Percentiles rank a stretch among this genome's conserved stretches.
phyloP scores from a whole-genome alignment of 2,888 invertebrate species.

The Scaptomyza caliginosa region DNA sequence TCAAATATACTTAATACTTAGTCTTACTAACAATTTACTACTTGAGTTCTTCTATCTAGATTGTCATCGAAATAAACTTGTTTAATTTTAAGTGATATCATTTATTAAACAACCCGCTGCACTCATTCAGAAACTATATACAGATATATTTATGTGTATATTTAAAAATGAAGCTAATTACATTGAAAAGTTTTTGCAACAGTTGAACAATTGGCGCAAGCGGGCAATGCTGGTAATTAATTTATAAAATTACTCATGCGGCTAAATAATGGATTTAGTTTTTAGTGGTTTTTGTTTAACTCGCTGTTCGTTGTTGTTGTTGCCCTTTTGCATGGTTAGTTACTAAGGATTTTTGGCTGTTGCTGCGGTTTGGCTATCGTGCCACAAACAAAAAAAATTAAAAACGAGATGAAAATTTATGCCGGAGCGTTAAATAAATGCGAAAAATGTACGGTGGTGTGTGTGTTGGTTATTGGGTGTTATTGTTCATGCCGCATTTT shows the following conservation, averaged over 20 bases:
- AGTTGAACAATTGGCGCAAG: constrained; percentile 35
- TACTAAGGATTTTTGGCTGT: constrained; percentile 21
- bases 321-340: constrained; percentile 21
- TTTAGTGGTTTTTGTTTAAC: constrained; percentile 28
- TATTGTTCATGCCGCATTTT: constrained; percentile 37
- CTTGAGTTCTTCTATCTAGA: background rate
- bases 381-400: no score
- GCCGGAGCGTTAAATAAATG: constrained; percentile 43
- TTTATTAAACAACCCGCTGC: background rate
- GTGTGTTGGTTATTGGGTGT: constrained; percentile 3
- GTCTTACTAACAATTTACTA: background rate
- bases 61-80: background rate
- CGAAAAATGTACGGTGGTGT: constrained; percentile 43
- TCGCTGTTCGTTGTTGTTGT: constrained; percentile 5
- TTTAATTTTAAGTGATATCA: background rate
- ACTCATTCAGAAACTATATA: background rate
- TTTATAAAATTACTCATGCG: constrained; percentile 63
- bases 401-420: constrained; percentile 37
- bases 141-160: background rate
- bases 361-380: constrained; percentile 50
- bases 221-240: constrained; percentile 56
- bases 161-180: constrained; percentile 49
- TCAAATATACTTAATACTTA: no score
- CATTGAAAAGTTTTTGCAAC: constrained; percentile 39
- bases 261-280: constrained; percentile 69